Conservation (phyloP, 2,113 vertebrate genomes). For the Melanerpes aurifrons region DNA sequence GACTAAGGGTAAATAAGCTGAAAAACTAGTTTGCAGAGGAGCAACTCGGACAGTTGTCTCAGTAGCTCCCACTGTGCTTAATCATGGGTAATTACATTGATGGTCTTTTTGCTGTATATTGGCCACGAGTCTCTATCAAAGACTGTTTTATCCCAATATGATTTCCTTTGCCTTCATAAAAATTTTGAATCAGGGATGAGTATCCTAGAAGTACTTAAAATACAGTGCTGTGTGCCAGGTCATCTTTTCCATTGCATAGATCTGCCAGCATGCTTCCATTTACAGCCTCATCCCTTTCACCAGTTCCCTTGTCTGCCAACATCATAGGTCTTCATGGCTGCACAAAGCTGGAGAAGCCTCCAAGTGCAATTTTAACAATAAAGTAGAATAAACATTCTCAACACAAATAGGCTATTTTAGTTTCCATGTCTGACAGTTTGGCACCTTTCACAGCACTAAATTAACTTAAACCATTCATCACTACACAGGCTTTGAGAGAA, state of each 20-base stretch:
- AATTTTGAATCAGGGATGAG: neutral
- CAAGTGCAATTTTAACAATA: conserved; percentile 9
- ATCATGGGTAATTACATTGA: neutral
- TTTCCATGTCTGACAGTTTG: conserved; percentile 16
- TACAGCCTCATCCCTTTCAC: neutral
- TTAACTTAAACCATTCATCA: conserved; percentile 29
- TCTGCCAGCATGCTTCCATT: neutral
- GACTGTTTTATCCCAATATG: neutral
- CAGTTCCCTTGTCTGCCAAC: neutral
- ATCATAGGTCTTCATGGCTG: neutral
- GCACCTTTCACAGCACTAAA: conserved; percentile 9
- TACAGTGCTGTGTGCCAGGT: neutral
- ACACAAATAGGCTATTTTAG: neutral
- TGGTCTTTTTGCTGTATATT: neutral
- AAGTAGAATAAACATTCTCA: conserved; percentile 16
- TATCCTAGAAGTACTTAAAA: neutral
- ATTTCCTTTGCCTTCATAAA: neutral
- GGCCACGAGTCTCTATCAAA: neutral
- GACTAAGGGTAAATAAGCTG: neutral
- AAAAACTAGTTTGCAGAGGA: conserved; percentile 5
- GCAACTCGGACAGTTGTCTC: neutral
- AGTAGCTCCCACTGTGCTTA: neutral
- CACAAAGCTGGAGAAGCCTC: neutral
- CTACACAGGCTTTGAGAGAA: neutral
- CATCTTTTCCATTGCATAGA: neutral